Base-by-base conservation (phyloP, 92 coral and sea anemone species). In the Umimayanthus kanabou region DNA sequence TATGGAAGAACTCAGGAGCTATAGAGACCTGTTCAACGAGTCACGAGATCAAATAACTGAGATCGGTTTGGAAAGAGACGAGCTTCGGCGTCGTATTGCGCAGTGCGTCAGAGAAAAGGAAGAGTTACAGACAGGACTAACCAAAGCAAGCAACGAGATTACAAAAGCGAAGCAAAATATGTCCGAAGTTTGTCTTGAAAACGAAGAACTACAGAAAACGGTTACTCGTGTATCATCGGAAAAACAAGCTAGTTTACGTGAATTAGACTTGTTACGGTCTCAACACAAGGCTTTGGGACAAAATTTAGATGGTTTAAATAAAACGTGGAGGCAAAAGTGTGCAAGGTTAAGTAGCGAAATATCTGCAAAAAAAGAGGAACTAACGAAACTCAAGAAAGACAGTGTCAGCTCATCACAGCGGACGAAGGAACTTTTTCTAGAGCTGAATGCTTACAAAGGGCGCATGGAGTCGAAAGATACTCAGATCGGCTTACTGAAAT, bases 11-110 rank as follows among this genome's bases (percentile, higher is more conserved):
- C 20, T 69, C 23, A 49, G 77, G 11, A 83, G 77, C 87, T 83
- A 83, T 47, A 83, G 64, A 14, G 78, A 71, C 30, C 65, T 83
- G 40, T 83, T 83, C 55, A 83, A 71, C 66, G 87, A 70, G 43
- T 83, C 87, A 69, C 87, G 87, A 23, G 67, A 83, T 47, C 65
- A 83, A 47, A 83, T 69, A n/a, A 55, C 87, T 69, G 87, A 45
- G n/a, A 69, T 83, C 64, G 77, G 47, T 43, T 25, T 83, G 2
- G 78, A 70, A 13, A 83, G 71, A 69, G 64, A 42, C 30, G 66
- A 83, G 43, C 66, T 83, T 14, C 45, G 10, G n/a, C 78, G 42
- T 26, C 78, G 61, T 45, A 49, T 70, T 2, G 78, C 45, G 42
- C 73, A 70, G 23, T 15, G 33, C 43, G 43, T 28, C 57, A 45